These are phyloP conservation scores for Gerris lacustris DNA, from an alignment of 2,888 invertebrate species.

Conservation along the genomic window DNA sequence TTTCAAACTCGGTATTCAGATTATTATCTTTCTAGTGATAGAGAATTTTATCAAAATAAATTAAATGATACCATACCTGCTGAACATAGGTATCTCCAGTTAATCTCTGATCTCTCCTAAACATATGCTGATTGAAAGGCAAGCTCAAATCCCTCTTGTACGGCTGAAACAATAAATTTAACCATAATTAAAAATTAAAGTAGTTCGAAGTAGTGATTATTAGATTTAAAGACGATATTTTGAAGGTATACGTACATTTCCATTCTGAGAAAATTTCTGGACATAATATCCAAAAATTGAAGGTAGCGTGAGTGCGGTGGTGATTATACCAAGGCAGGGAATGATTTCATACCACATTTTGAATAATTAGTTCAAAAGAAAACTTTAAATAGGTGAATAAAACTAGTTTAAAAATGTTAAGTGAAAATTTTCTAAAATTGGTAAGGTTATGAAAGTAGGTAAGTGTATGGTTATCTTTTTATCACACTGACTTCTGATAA, in stretches of 20 bases:
- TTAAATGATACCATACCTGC: constrained; percentile 40
- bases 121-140: constrained; percentile 44
- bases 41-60: not conserved
- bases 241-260: constrained; percentile 47
- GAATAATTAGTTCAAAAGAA: not conserved
- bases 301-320: constrained; percentile 48
- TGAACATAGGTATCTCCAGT: constrained; percentile 49
- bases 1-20: no score
- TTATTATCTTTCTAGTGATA: no score
- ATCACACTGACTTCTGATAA: no score
- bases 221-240: not conserved
- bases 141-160: constrained; percentile 45
- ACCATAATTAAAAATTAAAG: not conserved
- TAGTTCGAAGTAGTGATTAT: not conserved
- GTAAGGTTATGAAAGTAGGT: no score
- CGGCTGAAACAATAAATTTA: constrained; percentile 18
- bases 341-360: constrained; percentile 63
- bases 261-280: constrained; percentile 45
- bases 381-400: constrained; percentile 5
- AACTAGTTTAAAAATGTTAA: no score
- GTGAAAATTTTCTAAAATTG: no score
- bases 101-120: constrained; percentile 49
- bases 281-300: constrained; percentile 49
- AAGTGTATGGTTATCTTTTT: no score
- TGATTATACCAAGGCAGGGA: constrained; percentile 49